Conservation (phyloP, 1,140 invertebrate genomes). For the Bombus breviceps region DNA sequence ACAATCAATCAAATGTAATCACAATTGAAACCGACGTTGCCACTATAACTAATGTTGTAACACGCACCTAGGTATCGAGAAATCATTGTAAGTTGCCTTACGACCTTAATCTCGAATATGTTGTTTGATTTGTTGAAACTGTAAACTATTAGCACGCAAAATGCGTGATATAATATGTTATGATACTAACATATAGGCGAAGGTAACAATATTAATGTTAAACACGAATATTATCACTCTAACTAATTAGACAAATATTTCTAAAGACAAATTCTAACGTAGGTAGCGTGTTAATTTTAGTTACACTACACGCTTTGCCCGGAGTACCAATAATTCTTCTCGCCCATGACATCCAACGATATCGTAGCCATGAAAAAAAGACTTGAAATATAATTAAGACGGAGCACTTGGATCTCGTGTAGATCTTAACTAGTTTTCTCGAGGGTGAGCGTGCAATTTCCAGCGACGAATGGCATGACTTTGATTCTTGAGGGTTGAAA, state of each 20-base stretch:
- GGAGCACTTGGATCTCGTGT: conserved; percentile 1
- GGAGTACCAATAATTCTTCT: neutral
- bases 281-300: no score
- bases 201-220: neutral
- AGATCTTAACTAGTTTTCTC: neutral
- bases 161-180: neutral
- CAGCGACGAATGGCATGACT: neutral
- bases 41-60: neutral
- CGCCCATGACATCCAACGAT: neutral
- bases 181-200: neutral
- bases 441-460: neutral
- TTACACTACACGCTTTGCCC: neutral
- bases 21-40: neutral
- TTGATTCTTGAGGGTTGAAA: neutral
- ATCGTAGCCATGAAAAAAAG: neutral
- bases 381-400: neutral
- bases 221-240: no score
- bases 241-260: no score
- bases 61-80: neutral
- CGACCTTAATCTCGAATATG: neutral
- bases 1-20: neutral
- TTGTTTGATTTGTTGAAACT: neutral
- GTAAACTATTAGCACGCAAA: neutral
- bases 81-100: neutral
- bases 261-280: no score